A percentile compares a stretch with the other conserved stretches of the same genome.
These are phyloP conservation scores for Aphis gossypii DNA, from an alignment of 1,140 invertebrate species.

Conservation along the genomic window DNA sequence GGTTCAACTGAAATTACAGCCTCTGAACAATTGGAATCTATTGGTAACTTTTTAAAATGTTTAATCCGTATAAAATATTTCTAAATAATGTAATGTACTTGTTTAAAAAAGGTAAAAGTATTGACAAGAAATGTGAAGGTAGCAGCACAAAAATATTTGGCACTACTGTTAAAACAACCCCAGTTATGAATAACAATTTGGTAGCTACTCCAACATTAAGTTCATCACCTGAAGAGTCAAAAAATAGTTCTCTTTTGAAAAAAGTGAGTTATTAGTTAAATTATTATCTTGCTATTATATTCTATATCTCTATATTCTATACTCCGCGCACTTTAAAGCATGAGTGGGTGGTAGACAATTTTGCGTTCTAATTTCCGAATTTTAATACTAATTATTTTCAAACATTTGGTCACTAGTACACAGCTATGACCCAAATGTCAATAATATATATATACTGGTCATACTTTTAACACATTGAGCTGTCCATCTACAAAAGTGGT, in stretches of 20 bases:
- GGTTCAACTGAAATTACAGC: constrained; percentile 39
- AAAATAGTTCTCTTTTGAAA: constrained; percentile 68
- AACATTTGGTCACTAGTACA: too few relatives aligned
- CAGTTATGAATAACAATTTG: constrained; percentile 63
- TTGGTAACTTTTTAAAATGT: constrained; percentile 26
- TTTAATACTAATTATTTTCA: too few relatives aligned
- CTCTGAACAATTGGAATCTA: constrained; percentile 55
- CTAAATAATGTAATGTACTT: neutral
- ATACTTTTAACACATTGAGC: too few relatives aligned
- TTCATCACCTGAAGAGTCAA: constrained; percentile 65
- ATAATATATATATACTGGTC: too few relatives aligned
- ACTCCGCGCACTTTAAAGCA: too few relatives aligned
- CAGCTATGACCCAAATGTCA: too few relatives aligned
- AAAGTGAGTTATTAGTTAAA: constrained; percentile 65
- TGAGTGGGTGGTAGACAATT: too few relatives aligned
- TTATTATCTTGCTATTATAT: neutral
- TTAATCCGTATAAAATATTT: too few relatives aligned
- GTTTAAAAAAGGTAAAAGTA: constrained; percentile 67
- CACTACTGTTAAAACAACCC: constrained; percentile 61
- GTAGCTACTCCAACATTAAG: constrained; percentile 65
- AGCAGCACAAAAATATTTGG: constrained; percentile 62
- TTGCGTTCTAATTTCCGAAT: too few relatives aligned
- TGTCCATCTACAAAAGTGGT: too few relatives aligned
- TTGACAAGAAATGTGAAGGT: constrained; percentile 70
- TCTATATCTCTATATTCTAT: too few relatives aligned